Conservation (phyloP, 1,140 invertebrate species). For the Wiebesia pumilae region DNA sequence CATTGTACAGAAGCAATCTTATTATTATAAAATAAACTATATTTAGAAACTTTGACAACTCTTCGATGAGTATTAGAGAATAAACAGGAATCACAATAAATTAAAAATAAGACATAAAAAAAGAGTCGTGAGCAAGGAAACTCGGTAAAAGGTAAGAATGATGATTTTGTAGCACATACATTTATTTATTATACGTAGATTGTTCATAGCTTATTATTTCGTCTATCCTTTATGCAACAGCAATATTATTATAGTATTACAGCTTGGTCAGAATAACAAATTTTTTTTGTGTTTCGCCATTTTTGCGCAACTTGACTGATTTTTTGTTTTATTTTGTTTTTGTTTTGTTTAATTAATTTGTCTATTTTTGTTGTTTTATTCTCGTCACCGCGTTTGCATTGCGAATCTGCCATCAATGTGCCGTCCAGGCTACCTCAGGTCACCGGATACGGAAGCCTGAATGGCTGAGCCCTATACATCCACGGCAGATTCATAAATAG, state of each 20-base stretch:
- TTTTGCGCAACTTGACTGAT: neutral
- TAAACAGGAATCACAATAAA: too few relatives aligned
- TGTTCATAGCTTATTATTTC: conserved; percentile 74
- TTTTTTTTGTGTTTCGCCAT: conserved; percentile 55
- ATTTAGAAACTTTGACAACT: too few relatives aligned
- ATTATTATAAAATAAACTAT: too few relatives aligned
- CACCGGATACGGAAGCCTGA: conserved; percentile 66
- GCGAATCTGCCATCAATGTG: conserved; percentile 67
- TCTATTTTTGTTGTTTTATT: neutral
- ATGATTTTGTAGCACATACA: conserved; percentile 70
- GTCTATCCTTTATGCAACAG: conserved; percentile 69
- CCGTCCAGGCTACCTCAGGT: conserved; percentile 56
- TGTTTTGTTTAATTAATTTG: neutral
- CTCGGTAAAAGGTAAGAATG: conserved; percentile 7
- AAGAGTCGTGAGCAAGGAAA: neutral
- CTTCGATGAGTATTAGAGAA: too few relatives aligned
- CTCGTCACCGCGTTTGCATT: conserved; percentile 2
- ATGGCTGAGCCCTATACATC: conserved; percentile 68
- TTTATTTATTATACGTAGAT: conserved; percentile 75
- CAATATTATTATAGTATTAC: conserved; percentile 71
- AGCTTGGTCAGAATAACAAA: conserved; percentile 72
- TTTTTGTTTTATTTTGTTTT: conserved; percentile 10
- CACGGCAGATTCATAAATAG: conserved; percentile 66
- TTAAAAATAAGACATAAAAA: too few relatives aligned
- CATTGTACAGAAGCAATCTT: too few relatives aligned